These are phyloP conservation scores for Zosterops hypoxanthus DNA, from an alignment of 2,113 vertebrate species.

Conservation along the genomic window DNA sequence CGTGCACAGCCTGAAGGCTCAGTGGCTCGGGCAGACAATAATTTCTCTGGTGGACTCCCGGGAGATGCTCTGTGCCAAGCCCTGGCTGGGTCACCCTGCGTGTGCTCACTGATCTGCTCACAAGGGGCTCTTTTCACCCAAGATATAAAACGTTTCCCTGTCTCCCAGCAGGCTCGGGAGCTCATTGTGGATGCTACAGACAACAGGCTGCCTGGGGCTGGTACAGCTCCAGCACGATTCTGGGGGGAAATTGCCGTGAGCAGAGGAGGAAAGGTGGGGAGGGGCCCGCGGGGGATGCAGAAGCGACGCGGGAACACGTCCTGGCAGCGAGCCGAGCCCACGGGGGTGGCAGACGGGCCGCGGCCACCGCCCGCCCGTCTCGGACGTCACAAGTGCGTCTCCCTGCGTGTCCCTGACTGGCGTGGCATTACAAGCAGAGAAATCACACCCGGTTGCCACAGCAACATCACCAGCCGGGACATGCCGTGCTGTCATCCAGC, in stretches of 20 bases:
- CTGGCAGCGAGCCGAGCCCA: not conserved
- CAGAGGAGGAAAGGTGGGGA: not conserved
- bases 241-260: rapidly evolving
- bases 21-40: not conserved
- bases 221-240: not conserved
- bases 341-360: not conserved
- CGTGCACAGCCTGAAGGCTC: not conserved
- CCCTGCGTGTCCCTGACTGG: not conserved
- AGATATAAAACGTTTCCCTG: not conserved
- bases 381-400: constrained; percentile 52
- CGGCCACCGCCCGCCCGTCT: not conserved
- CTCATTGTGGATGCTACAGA: not conserved
- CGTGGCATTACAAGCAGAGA: constrained; percentile 5
- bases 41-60: not conserved
- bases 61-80: not conserved
- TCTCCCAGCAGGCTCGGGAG: not conserved
- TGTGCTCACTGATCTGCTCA: not conserved
- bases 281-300: not conserved
- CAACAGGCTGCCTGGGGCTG: not conserved
- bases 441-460: constrained; percentile 58
- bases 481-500: constrained; percentile 54
- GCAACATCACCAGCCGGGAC: constrained; percentile 64
- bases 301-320: not conserved
- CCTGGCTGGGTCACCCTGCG: not conserved
- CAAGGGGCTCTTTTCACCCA: not conserved